Evolutionary conservation across 1,140 invertebrate species (phyloP), one percentile per base, ranked within the genome.

Genomic region (Cyphomyrmex costatus): DNA sequence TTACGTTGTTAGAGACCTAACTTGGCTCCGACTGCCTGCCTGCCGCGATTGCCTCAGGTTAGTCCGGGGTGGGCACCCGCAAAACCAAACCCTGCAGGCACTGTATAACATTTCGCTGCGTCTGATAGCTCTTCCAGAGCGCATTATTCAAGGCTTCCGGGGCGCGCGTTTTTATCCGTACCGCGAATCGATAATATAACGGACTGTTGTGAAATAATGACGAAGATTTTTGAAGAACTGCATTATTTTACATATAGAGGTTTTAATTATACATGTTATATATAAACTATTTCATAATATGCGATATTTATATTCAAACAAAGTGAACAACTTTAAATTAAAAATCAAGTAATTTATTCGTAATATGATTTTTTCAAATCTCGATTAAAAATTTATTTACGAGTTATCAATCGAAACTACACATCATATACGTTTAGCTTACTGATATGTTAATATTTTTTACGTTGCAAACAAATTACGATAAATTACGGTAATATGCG

Each of bases 1-100:
- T 87, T 89, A 91, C 90, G 74, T 89, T 90, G 86, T 90, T 87
- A 88, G 79, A 88, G 79, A 90, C 71, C 83, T 58, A 68, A 88
- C 86, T 91, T 84, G 84, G 79, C 85, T 90, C 63, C 79, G 70
- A 79, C 66, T 14, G 66, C 49, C 58, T 66, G 42, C 61, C 60
- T 68, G 27, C 33, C 46, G 24, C 7, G n/a, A 5, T 65, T 85
- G 74, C 68, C 66, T 30, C 24, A 7, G 51, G 49, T 78, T 87
- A 82, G 58, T 24, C 51, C 24, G 63, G 86, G 66, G 30, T 63
- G 71, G 65, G 46, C 19, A 19, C 0, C n/a, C 46, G 78, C 60
- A 56, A 82, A 85, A 66, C 68, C 53, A 79, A 86, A 36, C 68
- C 80, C 53, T 58, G 46, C 78, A 49, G 70, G 51, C 70, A 42